A percentile compares a stretch with the other conserved stretches of the same genome.
Evolutionary conservation across 2,113 vertebrate genomes (phyloP).

Genomic region (Python bivittatus): DNA sequence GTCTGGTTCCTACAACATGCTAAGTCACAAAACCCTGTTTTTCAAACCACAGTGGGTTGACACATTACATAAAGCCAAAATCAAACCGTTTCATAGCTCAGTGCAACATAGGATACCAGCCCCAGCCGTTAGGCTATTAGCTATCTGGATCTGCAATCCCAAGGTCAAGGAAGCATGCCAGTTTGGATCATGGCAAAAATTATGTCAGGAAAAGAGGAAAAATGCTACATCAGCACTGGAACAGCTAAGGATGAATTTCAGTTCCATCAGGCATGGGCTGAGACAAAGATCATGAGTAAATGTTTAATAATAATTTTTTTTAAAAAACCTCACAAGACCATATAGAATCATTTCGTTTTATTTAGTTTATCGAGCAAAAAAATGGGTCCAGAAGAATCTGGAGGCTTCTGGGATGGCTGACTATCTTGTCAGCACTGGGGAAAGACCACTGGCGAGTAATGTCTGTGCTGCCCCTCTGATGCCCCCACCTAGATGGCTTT

Average conservation of each 20-base stretch:
- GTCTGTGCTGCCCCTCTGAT: not conserved
- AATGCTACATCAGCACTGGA: not conserved
- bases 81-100: not conserved
- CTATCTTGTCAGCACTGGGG: not conserved
- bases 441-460: not conserved
- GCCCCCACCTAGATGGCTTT: not conserved
- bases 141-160: no score
- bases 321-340: not conserved
- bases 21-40: not conserved
- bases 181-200: not conserved
- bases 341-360: conserved; percentile 20
- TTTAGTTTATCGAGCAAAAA: conserved; percentile 8
- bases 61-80: not conserved
- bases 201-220: not conserved
- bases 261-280: not conserved
- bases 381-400: not conserved
- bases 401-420: not conserved
- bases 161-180: not conserved
- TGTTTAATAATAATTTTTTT: not conserved
- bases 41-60: not conserved
- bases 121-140: not conserved
- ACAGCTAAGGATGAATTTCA: not conserved
- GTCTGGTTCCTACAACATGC: not conserved
- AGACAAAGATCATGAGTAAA: not conserved
- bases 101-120: not conserved